These are phyloP conservation scores for Eucera pruinosa DNA, from an alignment of 2,888 invertebrate species.

Conservation along the genomic window DNA sequence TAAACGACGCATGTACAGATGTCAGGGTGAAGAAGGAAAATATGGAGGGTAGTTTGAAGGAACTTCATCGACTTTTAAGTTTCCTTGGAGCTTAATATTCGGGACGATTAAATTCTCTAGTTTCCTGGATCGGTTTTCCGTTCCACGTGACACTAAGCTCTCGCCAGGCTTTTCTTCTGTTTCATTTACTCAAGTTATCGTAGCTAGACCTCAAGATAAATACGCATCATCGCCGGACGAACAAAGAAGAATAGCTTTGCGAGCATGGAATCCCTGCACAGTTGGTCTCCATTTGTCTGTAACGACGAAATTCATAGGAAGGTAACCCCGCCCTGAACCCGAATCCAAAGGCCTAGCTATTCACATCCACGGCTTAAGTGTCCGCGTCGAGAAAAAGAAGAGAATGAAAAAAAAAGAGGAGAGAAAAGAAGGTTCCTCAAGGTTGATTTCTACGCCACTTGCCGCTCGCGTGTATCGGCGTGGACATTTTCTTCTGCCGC, in stretches of 20 bases:
- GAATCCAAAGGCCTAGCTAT: conserved; percentile 39
- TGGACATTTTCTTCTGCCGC: conserved; percentile 63
- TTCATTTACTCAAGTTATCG: conserved; percentile 15
- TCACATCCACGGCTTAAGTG: conserved; percentile 48
- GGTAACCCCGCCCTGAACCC: conserved; percentile 64
- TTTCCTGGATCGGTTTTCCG: conserved; percentile 14
- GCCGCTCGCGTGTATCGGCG: conserved; percentile 56
- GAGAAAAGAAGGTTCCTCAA: conserved; percentile 55
- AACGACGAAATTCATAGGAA: conserved; percentile 63
- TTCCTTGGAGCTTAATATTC: neutral
- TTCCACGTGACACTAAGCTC: conserved; percentile 26
- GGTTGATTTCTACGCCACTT: conserved; percentile 71
- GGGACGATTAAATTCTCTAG: conserved; percentile 25
- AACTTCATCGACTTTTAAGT: neutral
- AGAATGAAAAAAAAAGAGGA: neutral
- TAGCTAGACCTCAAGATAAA: conserved; percentile 39
- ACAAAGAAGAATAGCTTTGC: conserved; percentile 56
- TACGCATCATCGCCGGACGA: conserved; percentile 50
- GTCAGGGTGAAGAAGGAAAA: neutral
- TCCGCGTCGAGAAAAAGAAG: conserved; percentile 30
- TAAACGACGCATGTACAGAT: conserved; percentile 22
- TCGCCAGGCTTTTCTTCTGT: conserved; percentile 4
- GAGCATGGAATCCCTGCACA: conserved; percentile 56
- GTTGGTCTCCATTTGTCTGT: conserved; percentile 76
- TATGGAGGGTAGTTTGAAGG: neutral